Base-by-base conservation (phyloP, 2,113 vertebrate genomes). In the Agelaius phoeniceus region DNA sequence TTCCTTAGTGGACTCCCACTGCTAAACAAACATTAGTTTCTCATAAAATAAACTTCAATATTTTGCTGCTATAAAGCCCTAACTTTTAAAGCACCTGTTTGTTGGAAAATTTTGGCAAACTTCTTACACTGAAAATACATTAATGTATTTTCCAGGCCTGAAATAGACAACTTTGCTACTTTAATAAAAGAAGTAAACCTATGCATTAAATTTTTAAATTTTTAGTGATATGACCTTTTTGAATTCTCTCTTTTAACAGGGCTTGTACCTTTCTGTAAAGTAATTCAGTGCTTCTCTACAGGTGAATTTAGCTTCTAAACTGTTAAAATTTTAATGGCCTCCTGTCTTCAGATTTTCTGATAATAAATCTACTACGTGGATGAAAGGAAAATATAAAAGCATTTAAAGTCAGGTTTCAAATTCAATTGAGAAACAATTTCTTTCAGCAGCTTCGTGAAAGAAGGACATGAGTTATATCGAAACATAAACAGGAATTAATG, bases 261-360 rank as follows among this genome's bases (percentile, higher is more conserved):
- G n/a, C 96, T 95, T 96, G 69, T 85, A 92, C 63, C 63, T 93
- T 92, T 83, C 65, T 33, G 54, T 96, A 96, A 97, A 97, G 87
- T 66, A 94, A 97, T 94, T 98, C 90, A 59, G 51, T 62, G 52
- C 89, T 97, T 82, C 68, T 93, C 82, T 95, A 73, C 76, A 97
- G 80, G 94, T 95, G 96, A 96, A 97, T 97, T 96, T 96, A 83
- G 94, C 85, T 97, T 96, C 89, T 93, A 77, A 95, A 78, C 95
- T 92, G 94, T 96, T 98, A 96, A 98, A 97, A 98, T 89, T 96
- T 98, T 98, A 96, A 98, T 98, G 87, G 79, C 10, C 96, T 83
- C 79, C 58, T 81, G 51, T 94, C 96, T 98, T 95, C 77, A 74
- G 96, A 97, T 93, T 91, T 97, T 84, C 77, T 91, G 39, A 59